A percentile compares a stretch with the other conserved stretches of the same genome.
These are phyloP conservation scores for Anoura caudifer DNA, from an alignment of 2,113 vertebrate genomes.

Conservation along the genomic window DNA sequence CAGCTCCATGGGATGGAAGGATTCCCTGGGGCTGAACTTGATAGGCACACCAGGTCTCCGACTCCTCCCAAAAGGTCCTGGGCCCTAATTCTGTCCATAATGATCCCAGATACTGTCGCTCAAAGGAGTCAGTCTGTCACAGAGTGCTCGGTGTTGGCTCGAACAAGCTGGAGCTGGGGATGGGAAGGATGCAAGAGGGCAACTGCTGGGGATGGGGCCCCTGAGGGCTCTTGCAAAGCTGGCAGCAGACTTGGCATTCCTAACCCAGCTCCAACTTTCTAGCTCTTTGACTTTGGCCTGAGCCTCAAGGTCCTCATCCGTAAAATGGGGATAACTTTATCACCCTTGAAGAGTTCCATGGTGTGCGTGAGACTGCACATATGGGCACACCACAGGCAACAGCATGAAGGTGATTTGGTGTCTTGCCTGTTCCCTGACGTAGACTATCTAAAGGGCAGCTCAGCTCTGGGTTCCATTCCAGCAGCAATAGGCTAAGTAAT, in stretches of 20 bases:
- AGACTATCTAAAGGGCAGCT: background rate
- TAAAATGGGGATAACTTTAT: background rate
- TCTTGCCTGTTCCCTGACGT: background rate
- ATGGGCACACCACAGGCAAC: too few species aligned
- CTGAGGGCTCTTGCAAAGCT: fast-evolving
- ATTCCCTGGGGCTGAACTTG: too few species aligned
- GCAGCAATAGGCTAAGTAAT: background rate
- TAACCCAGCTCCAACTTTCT: background rate
- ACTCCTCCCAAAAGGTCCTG: background rate
- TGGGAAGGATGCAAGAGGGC: too few species aligned
- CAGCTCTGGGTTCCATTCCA: background rate
- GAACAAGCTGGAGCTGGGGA: background rate
- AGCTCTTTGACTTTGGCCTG: background rate
- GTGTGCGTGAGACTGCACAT: background rate
- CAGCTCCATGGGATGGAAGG: background rate
- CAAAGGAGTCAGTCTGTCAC: background rate
- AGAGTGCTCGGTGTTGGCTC: fast-evolving
- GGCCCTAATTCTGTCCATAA: background rate
- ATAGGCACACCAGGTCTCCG: fast-evolving
- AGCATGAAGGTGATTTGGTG: fast-evolving
- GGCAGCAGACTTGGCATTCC: background rate
- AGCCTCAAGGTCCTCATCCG: background rate
- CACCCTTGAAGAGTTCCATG: fast-evolving
- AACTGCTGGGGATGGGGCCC: background rate
- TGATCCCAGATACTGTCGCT: background rate